Evolutionary conservation across 2,888 invertebrate species (phyloP), one percentile per base, ranked within the genome.

Genomic region (Lasioglossum villosulum): DNA sequence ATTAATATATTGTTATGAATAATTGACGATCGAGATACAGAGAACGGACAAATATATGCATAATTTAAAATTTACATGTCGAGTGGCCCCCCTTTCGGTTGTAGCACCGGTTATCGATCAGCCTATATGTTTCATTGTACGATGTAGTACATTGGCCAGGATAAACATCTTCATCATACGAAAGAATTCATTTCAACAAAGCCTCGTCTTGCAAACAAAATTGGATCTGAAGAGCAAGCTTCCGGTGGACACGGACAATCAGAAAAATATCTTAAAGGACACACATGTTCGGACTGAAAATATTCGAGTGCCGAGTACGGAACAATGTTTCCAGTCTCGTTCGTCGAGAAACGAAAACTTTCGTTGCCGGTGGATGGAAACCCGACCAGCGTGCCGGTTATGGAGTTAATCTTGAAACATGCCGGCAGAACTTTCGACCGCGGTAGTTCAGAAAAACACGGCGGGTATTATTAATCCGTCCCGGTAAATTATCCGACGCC

Each of bases 401-500:
- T 23, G 48, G 73, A 70, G 34, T 73, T 52, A 52, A 73, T 48
- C 48, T 70, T n/a, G 23, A 73, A 34, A 73, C 48, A 73, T 10
- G 10, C 34, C 4, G 8, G 48, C 10, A 23, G 19, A 56, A 52
- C 30, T 34, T 73, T 42, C 39, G 14, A 45, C 45, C 37, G 30
- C 3, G 34, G 37, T 23, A 77, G 23, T 71, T 59, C 45, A 10
- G n/a, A 70, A 56, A 56, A 56, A 77, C 48, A 68, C 27, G 30
- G 23, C 5, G 34, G 39, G 34, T 16, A 39, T 74, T 56, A 70
- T 74, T 56, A 70, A 70, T 82, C 70, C 71, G 39, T 45, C 45
- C 27, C 4, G 45, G 39, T 10, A 71, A 82, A 81, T 83, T n/a
- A 30, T 48, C 70, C 30, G 27, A 39, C 19, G 23, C 68, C 34